Base-by-base conservation (phyloP, 2,113 vertebrate species). In the Origma solitaria region DNA sequence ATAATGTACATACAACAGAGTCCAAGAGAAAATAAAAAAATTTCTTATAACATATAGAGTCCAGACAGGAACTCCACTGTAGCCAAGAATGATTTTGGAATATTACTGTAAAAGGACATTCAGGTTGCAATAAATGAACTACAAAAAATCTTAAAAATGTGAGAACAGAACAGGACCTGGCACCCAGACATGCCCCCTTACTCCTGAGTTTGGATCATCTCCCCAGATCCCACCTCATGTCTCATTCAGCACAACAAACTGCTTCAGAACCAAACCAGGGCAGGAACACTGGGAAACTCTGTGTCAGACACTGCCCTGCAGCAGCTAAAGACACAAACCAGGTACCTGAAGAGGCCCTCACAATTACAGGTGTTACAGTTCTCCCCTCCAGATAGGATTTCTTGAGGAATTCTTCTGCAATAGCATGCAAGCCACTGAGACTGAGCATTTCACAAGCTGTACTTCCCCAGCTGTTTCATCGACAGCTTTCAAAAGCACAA, bases 201-300 rank as follows among this genome's bases (percentile, higher is more conserved):
- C 19, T 82, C 16, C 28, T 28, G 31, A 30, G 19, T 49, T 20
- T 51, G 58, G 58, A 31, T 44, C 40, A 38, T 6, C 69, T 45
- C 57, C 57, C 64, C 15, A 23, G 20, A 38, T n/a, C 20, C 28
- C 44, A 30, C 20, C 62, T 88, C 37, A 15, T 1, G 61, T 44
- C 47, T 68, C 42, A 49, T 0, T 57, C 69, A 42, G 56, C 9
- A 10, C 33, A 49, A n/a, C 0, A 4, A n/a, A n/a, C 0, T 30
- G 40, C 53, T 80, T 51, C 50, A 82, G 35, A 72, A n/a, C 20
- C 64, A 13, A 28, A 37, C 0, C 45, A 66, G 61, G 40, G 27
- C 66, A 82, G 69, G 35, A 60, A 2, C 45, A 44, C 42, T 49
- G 3, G 4, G 31, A 47, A 60, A 37, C 4, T 37, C 24, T 45